These are phyloP conservation scores for Drosophila kurseongensis DNA, from an alignment of 1,140 invertebrate species.

Conservation along the genomic window DNA sequence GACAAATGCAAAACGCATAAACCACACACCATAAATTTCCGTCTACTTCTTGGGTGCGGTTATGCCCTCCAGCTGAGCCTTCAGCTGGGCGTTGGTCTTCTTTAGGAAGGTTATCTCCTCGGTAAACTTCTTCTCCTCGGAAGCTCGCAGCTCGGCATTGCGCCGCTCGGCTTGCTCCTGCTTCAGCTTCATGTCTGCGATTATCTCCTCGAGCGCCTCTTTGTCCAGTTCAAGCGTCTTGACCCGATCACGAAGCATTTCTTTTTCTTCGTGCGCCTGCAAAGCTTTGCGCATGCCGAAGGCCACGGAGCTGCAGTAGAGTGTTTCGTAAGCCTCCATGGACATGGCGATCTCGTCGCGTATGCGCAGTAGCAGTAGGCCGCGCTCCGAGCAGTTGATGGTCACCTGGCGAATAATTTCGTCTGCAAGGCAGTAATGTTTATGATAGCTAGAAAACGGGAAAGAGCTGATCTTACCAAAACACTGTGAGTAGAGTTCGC, in stretches of 20 bases:
- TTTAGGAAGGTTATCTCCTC: constrained; percentile 96
- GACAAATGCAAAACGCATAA: constrained; percentile 45
- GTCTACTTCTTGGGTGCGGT: constrained; percentile 95
- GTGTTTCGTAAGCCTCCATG: constrained; percentile 95
- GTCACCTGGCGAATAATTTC: constrained; percentile 97
- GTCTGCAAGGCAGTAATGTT: constrained; percentile 86
- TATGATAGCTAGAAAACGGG: neutral
- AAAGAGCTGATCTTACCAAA: constrained; percentile 89
- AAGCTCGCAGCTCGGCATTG: constrained; percentile 92
- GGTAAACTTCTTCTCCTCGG: constrained; percentile 95
- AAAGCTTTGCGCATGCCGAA: constrained; percentile 99
- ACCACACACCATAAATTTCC: constrained; percentile 17
- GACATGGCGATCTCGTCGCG: constrained; percentile 98
- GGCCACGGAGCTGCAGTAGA: constrained; percentile 98
- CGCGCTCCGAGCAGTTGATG: constrained; percentile 98
- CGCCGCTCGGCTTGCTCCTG: constrained; percentile 94
- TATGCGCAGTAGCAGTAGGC: constrained; percentile 95
- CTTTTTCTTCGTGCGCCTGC: constrained; percentile 90
- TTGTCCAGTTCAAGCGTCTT: constrained; percentile 89
- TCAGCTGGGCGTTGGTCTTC: constrained; percentile 96
- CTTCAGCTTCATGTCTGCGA: constrained; percentile 92
- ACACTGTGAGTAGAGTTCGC: constrained; percentile 98
- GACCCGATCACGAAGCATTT: constrained; percentile 86
- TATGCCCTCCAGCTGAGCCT: constrained; percentile 96
- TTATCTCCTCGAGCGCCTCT: constrained; percentile 90